phyloP scores from a whole-genome alignment of 92 coral and sea anemone species.

The Muricea muricata region DNA sequence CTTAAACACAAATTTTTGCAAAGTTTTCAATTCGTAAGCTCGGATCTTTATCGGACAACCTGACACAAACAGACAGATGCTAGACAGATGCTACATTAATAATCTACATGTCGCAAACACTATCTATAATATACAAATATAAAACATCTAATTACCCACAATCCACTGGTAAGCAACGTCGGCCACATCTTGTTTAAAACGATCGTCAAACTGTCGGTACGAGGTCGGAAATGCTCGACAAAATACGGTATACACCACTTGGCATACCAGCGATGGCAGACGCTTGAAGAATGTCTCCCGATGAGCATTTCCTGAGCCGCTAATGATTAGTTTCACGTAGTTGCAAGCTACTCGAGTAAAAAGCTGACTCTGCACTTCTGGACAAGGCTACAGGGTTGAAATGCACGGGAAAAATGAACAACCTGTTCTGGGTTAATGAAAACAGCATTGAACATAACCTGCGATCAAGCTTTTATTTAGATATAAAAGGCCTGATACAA shows the following conservation, averaged over 20 bases:
- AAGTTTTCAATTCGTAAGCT: too few species aligned
- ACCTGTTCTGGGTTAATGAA: too few species aligned
- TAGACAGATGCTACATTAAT: too few species aligned
- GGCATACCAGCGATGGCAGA: slow-evolving; percentile 80
- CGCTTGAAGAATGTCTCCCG: slow-evolving; percentile 95
- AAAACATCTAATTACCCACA: slow-evolving; percentile 64
- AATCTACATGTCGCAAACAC: slow-evolving; percentile 20
- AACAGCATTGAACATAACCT: too few species aligned
- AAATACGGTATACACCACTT: slow-evolving; percentile 92
- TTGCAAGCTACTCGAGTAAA: slow-evolving; percentile 93
- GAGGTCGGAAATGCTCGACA: slow-evolving; percentile 97
- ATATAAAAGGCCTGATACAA: too few species aligned
- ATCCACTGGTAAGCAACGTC: slow-evolving; percentile 85
- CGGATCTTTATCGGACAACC: too few species aligned
- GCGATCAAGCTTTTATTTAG: too few species aligned
- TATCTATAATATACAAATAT: neutral
- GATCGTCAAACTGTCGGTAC: slow-evolving; percentile 93
- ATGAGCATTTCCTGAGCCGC: slow-evolving; percentile 70
- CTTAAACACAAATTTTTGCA: too few species aligned
- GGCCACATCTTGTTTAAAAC: slow-evolving; percentile 80
- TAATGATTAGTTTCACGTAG: slow-evolving; percentile 91
- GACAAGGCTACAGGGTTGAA: slow-evolving; percentile 64
- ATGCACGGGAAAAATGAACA: too few species aligned
- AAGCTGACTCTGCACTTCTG: slow-evolving; percentile 79
- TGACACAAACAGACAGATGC: too few species aligned